Evolutionary conservation across 2,888 invertebrate species (phyloP), one percentile per base, ranked within the genome.

Genomic region (Epinotia nisella): DNA sequence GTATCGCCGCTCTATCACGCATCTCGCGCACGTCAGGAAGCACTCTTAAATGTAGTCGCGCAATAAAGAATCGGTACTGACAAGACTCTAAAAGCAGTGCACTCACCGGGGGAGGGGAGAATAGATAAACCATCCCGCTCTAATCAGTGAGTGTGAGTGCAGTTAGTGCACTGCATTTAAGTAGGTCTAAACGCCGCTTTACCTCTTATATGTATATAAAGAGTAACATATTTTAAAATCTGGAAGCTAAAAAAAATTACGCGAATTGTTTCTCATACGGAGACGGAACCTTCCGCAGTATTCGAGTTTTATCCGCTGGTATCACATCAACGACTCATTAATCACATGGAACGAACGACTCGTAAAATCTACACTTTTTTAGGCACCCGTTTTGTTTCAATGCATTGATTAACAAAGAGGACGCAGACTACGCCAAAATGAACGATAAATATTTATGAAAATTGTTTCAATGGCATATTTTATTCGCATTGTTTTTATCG

Each of bases 281-380:
- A 65, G 39, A 55, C 51, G 53, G 65, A 65, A 55, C 51, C 51
- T 29, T 15, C 3, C 9, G 5, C 35, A 19, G 17, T 39, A 59
- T 3, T 17, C 11, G 5, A 19, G n/a, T 19, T 51, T 35, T 58
- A 56, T 56, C 68, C 1, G 7, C 58, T 29, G 58, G 29, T 29
- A 21, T 29, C 53, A 19, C 19, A 58, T 4, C 55, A 15, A 49
- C 56, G 51, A 53, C 17, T 53, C 75, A 75, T 75, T 72, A 75
- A 75, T 75, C 72, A 72, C 29, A n/a, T 21, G 17, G 69, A 75
- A 53, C 69, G 64, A 70, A 51, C 70, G 64, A 70, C 59, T 65
- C 70, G 70, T 74, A 65, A 74, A 74, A 70, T 64, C 53, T 73
- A 68, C 62, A 59, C 51, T 69, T 73, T 73, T 73, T 73, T 51